Evolutionary conservation across 2,113 vertebrate genomes (phyloP), one percentile per base, ranked within the genome.

Genomic region (Xerus inauris): DNA sequence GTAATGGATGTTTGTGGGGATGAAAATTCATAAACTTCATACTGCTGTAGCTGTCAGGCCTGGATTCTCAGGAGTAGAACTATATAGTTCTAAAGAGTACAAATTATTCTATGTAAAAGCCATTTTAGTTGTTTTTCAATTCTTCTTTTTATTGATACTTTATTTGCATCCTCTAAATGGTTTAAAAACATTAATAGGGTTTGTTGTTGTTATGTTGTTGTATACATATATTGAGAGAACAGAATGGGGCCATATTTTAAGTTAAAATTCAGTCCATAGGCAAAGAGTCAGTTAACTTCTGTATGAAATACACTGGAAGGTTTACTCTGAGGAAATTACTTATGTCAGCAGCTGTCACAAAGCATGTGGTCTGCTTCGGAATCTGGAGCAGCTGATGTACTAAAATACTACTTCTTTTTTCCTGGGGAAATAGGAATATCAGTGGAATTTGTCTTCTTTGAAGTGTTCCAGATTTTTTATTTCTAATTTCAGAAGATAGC

Each of bases 401-500:
- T 47, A 47, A 77, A 82, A 51, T 91, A 20, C 72, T 92, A 86
- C 97, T 97, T 94, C 96, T 97, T 94, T 92, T 98, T 97, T 95
- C 85, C 28, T 16, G 20, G 82, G 49, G 92, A 97, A 98, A 97
- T 94, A n/a, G 42, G 91, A 67, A 35, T 95, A 90, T 95, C 82
- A 72, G 67, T 90, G 0, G 62, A 95, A 92, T 97, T 92, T 80
- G 42, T 91, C 54, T 38, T 86, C 97, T 97, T 97, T 98, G 95
- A 98, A 97, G 93, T 97, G 54, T 57, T 88, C 90, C 45, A 96
- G 84, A 42, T 32, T 24, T 93, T 19, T 38, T 96, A 88, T 45
- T 88, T 98, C 85, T 97, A 97, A 98, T 98, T 98, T 98, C 94
- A 65, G 86, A 93, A 91, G 51, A 93, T 17, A 94, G 47, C 54